Base-by-base conservation (phyloP, 2,888 invertebrate species). In the Andrena chrysosceles region DNA sequence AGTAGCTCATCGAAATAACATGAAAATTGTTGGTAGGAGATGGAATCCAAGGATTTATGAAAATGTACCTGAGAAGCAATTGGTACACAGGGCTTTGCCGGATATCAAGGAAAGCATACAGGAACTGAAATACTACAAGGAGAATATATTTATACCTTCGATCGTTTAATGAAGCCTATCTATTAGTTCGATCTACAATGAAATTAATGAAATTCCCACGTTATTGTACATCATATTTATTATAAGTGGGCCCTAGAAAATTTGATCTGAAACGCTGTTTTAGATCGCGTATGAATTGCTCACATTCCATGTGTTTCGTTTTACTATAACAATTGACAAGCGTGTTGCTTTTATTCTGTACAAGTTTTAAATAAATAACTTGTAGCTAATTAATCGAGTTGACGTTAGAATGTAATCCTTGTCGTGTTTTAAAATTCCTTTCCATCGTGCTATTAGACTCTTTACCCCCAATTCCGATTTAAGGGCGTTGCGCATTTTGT, bases 101-200 rank as follows among this genome's bases (percentile, higher is more conserved):
- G 99, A 99, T 93, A 98, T 99, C 74, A 95, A 95, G 86, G 98
- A 99, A 90, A 98, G 98, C 93, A 96, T 99, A 87, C 93, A 95
- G 33, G 99, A 99, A 94, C 94, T 99, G 31, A 96, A 96, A 91
- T 97, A 96, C 95, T 99, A 98, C 94, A 96, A 95, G 92, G 69
- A 88, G 4, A 68, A 87, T 78, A 66, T 91, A 60, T 91, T 92
- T 85, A 7, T 54, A 42, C 0, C 13, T 26, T 23, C 1, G 1
- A 1, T 26, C 0, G 0, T 10, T 16, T 33, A 49, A 6, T 2
- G 7, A 20, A 52, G 52, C 7, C 7, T 52, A 5, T 33, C 10
- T 23, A n/a, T 23, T 20, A 33, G 31, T 20, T 29, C 5, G 7
- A 60, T 60, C 8, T 48, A 59, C 20, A 60, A 52, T 20, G n/a